These are phyloP conservation scores for Lepidochitona cinerea DNA, from an alignment of 2,888 invertebrate genomes.

Conservation along the genomic window DNA sequence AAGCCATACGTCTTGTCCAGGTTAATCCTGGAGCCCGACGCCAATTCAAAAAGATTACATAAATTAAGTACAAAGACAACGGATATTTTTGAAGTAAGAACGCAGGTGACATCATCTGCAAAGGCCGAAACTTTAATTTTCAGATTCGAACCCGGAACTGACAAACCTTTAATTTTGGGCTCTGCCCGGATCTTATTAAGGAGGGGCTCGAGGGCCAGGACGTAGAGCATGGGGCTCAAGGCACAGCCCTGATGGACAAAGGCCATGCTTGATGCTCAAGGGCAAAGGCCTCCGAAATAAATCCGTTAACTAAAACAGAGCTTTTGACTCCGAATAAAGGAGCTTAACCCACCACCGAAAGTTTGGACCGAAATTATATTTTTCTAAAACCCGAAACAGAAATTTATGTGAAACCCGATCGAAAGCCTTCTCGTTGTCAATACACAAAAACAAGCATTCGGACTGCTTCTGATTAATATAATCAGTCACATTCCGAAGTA, in stretches of 20 bases:
- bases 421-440: background rate
- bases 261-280: background rate
- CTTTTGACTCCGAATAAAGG: no score
- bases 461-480: background rate
- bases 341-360: background rate
- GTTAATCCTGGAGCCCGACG: no score
- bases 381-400: background rate
- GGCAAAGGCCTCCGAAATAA: background rate
- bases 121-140: background rate
- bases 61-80: no score
- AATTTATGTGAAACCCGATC: background rate
- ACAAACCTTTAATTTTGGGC: background rate
- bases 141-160: background rate
- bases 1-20: no score
- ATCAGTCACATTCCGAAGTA: background rate
- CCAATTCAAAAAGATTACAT: no score
- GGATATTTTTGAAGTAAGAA: background rate
- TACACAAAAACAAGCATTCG: background rate
- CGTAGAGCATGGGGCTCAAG: background rate
- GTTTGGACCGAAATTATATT: background rate
- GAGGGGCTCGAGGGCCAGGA: no score
- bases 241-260: background rate
- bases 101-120: background rate
- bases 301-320: background rate
- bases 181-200: no score